Conservation (phyloP, 2,797 vertebrate genomes). For the Xiphophorus birchmanni region DNA sequence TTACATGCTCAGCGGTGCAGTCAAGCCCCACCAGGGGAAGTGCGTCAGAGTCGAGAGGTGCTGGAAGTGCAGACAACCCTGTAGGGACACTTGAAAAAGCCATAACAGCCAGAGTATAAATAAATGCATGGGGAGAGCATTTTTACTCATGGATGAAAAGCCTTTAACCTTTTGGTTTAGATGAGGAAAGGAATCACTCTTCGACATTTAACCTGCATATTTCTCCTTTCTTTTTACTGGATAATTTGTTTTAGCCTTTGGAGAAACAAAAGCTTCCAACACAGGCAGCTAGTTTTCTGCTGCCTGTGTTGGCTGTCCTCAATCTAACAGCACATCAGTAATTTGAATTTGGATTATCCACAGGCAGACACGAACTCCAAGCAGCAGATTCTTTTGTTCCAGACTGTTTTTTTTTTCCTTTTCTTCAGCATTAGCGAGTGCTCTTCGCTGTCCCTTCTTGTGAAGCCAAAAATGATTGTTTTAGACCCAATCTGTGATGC, state of each 20-base stretch:
- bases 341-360: conserved; percentile 56
- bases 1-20: conserved; percentile 72
- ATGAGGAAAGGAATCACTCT: conserved; percentile 62
- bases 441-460: conserved; percentile 32
- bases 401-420: neutral
- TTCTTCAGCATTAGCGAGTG: conserved; percentile 43
- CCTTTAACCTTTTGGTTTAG: conserved; percentile 75
- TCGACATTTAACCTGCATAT: conserved; percentile 71
- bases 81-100: conserved; percentile 78
- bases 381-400: conserved; percentile 8
- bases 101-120: conserved; percentile 81
- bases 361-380: conserved; percentile 47
- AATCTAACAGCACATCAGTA: conserved; percentile 33
- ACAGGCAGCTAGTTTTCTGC: conserved; percentile 34
- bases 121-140: conserved; percentile 81
- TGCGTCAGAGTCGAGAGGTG: conserved; percentile 71
- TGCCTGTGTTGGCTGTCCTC: conserved; percentile 32
- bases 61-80: conserved; percentile 74
- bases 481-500: conserved; percentile 50
- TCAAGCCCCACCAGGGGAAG: conserved; percentile 70
- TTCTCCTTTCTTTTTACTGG: conserved; percentile 44
- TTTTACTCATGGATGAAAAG: conserved; percentile 79
- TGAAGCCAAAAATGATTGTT: conserved; percentile 41
- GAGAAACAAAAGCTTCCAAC: conserved; percentile 41
- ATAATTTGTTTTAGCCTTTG: conserved; percentile 50